Evolutionary conservation across 2,113 vertebrate genomes (phyloP), one percentile per base, ranked within the genome.

Genomic region (Fregata magnificens): DNA sequence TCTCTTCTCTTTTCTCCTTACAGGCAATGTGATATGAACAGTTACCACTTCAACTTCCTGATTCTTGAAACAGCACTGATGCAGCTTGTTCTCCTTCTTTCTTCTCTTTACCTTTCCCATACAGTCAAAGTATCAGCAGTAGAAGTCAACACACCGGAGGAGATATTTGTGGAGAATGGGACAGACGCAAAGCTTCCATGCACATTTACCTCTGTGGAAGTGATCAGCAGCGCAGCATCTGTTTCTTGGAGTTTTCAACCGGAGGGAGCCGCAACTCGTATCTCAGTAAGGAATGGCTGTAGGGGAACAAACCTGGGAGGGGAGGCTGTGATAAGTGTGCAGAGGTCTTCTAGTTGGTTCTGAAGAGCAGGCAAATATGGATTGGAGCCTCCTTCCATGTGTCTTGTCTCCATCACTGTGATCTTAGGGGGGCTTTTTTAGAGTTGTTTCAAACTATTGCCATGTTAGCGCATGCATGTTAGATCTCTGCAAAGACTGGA

Each of bases 111-210:
- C 71, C 62, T 90, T 93, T 72, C 52, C 67, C 50, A 71, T 94
- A 82, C 97, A 80, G 91, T 96, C 16, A 86, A 70, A 15, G 88
- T 95, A 1, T 97, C 96, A 15, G 98, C 99, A 4, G 96, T 99
- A 70, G 99, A 99, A 44, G 98, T 99, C 4, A 97, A 97, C 36
- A 98, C 99, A 2, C 98, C 99, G 0, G 45, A 97, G 8, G 99
- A 99, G 50, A 94, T 99, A 88, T 97, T 98, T 20, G 98, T 99
- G 71, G 99, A 99, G 94, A 99, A 99, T 50, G 99, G 99, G 63
- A 99, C 99, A 6, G 97, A 98, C 1, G 99, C 98, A 8, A 97
- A 97, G 83, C 98, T 99, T 9, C 96, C 97, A 0, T 99, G 99
- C 97, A 99, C 97, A 1, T 99, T 99, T 82, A 99, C 98, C 32